Percentiles rank a stretch among this genome's conserved stretches.
These are phyloP conservation scores for Tautogolabrus adspersus DNA, from an alignment of 2,113 vertebrate genomes.

Conservation along the genomic window DNA sequence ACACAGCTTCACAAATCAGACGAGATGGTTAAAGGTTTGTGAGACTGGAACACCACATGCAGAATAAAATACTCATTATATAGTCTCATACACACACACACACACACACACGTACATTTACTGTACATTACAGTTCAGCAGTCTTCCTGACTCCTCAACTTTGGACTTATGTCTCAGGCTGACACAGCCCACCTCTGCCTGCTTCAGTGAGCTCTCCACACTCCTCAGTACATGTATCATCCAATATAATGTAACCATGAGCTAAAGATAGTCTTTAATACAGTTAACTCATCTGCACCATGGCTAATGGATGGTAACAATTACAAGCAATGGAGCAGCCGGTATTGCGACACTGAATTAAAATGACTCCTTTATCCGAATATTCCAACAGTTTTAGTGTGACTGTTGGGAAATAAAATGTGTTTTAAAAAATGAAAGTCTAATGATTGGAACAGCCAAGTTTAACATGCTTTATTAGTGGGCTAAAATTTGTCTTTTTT, in stretches of 20 bases:
- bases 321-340: constrained; percentile 58
- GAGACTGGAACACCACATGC: background rate
- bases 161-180: background rate
- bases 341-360: constrained; percentile 54
- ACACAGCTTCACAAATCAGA: background rate
- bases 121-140: background rate
- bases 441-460: constrained; percentile 51
- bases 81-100: constrained; percentile 8
- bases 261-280: constrained; percentile 51
- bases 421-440: constrained; percentile 61
- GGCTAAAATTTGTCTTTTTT: constrained; percentile 38
- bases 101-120: background rate
- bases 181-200: constrained; percentile 3
- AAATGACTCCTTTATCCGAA: constrained; percentile 63
- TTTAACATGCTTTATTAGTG: constrained; percentile 23
- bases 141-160: background rate
- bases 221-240: constrained; percentile 33
- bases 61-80: background rate
- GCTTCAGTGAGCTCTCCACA: constrained; percentile 32
- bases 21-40: background rate
- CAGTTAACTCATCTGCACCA: constrained; percentile 60
- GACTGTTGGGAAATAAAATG: constrained; percentile 75
- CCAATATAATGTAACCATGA: constrained; percentile 37
- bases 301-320: constrained; percentile 68
- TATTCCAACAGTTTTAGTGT: constrained; percentile 52